These are phyloP conservation scores for Andrena cerasifolii DNA, from an alignment of 1,140 invertebrate genomes.

Conservation along the genomic window DNA sequence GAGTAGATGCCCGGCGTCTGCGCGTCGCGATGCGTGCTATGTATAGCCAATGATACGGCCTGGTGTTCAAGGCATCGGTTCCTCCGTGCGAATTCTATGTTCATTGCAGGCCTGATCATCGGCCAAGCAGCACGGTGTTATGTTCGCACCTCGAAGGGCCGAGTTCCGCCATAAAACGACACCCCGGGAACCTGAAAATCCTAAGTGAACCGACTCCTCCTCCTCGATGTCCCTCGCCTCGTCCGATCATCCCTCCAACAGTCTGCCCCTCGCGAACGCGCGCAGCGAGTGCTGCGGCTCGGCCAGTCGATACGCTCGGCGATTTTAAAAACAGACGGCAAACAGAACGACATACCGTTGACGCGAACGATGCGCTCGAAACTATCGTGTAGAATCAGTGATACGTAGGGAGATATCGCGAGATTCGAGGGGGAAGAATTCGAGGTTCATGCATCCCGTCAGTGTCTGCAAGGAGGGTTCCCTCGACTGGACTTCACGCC, in stretches of 20 bases:
- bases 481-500: neutral
- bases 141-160: conserved; percentile 6
- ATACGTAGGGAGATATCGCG: neutral
- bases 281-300: neutral
- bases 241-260: neutral
- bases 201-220: too few species aligned
- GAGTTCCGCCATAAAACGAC: neutral
- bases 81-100: conserved; percentile 69
- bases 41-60: conserved; percentile 64
- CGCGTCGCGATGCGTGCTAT: conserved; percentile 65
- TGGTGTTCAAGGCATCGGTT: conserved; percentile 61
- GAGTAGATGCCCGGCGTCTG: conserved; percentile 59
- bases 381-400: neutral
- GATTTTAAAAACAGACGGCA: too few species aligned
- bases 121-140: conserved; percentile 56
- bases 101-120: conserved; percentile 67
- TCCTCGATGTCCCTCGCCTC: neutral
- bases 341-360: too few species aligned
- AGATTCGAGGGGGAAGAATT: neutral
- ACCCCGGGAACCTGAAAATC: neutral
- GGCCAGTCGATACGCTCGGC: neutral
- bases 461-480: neutral
- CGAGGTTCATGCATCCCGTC: neutral
- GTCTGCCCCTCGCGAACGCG: neutral
- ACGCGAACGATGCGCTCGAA: neutral